phyloP scores from a whole-genome alignment of 1,140 invertebrate species.

The Copidosoma floridanum region DNA sequence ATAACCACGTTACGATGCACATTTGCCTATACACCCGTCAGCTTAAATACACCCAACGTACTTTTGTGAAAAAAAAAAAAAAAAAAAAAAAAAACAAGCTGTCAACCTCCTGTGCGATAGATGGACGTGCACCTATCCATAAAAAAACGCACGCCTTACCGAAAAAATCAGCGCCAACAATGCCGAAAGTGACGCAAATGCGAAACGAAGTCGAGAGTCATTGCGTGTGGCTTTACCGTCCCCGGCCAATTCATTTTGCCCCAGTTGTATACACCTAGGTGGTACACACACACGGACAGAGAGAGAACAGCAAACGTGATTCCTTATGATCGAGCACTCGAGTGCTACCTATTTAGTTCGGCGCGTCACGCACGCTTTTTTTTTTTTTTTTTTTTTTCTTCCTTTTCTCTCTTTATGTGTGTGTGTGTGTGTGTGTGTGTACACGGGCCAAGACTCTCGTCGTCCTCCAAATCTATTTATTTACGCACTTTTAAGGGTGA shows the following conservation, averaged over 20 bases:
- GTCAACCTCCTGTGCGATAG: too few relatives aligned
- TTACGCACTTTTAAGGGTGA: conserved; percentile 52
- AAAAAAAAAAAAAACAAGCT: not conserved
- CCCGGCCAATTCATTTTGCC: conserved; percentile 8
- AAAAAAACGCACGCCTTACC: too few relatives aligned
- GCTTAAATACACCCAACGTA: not conserved
- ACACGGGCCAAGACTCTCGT: conserved; percentile 5
- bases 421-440: conserved; percentile 27
- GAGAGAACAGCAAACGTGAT: too few relatives aligned
- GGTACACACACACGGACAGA: too few relatives aligned
- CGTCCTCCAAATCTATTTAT: conserved; percentile 50
- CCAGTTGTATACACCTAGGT: conserved; percentile 1
- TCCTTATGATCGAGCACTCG: conserved; percentile 28
- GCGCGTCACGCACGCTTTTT: conserved; percentile 37
- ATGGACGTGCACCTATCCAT: too few relatives aligned
- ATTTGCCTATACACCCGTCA: not conserved
- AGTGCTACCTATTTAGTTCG: conserved; percentile 9
- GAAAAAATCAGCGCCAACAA: not conserved
- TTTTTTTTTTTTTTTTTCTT: conserved; percentile 50
- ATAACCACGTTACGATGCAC: conserved; percentile 2
- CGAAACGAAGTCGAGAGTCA: conserved; percentile 1
- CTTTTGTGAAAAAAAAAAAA: not conserved
- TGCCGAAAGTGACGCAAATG: not conserved
- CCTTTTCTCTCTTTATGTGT: too few relatives aligned
- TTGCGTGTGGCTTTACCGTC: not conserved